Percentiles rank a stretch among this genome's conserved stretches.
Conservation (phyloP, 2,113 vertebrate genomes). For the Ia io region DNA sequence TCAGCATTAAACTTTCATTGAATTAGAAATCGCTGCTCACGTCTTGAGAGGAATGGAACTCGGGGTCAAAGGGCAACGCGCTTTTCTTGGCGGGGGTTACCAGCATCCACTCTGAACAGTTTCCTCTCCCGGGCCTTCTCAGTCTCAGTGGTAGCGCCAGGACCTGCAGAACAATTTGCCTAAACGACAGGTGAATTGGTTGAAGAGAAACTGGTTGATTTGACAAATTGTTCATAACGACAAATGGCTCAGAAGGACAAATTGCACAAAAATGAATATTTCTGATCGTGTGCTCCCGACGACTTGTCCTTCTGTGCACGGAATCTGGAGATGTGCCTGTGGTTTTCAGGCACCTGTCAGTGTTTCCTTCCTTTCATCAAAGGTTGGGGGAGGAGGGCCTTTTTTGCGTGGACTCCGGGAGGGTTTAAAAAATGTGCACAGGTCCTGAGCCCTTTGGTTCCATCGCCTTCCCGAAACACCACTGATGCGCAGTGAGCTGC, state of each 20-base stretch:
- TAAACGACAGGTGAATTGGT: neutral
- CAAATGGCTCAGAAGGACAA: neutral
- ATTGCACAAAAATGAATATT: neutral
- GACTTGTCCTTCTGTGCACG: neutral
- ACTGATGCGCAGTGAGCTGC: neutral
- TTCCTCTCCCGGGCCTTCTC: neutral
- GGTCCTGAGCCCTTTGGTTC: neutral
- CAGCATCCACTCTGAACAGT: neutral
- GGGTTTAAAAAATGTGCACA: neutral
- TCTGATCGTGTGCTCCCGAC: neutral
- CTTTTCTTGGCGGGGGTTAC: neutral
- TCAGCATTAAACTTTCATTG: neutral
- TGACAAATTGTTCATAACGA: neutral
- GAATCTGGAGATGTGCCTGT: neutral
- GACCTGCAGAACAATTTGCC: neutral
- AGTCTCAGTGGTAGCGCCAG: neutral
- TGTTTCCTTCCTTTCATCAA: neutral
- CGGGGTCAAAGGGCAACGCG: neutral
- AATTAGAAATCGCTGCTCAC: neutral
- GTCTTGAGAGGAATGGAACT: neutral
- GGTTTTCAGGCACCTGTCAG: neutral
- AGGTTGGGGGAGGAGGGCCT: neutral
- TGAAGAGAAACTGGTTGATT: neutral
- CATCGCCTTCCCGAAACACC: slow-evolving; percentile 2
- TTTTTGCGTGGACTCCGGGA: neutral